Conservation (phyloP, 2,113 vertebrate genomes). For the Gallinago paraguaiae region DNA sequence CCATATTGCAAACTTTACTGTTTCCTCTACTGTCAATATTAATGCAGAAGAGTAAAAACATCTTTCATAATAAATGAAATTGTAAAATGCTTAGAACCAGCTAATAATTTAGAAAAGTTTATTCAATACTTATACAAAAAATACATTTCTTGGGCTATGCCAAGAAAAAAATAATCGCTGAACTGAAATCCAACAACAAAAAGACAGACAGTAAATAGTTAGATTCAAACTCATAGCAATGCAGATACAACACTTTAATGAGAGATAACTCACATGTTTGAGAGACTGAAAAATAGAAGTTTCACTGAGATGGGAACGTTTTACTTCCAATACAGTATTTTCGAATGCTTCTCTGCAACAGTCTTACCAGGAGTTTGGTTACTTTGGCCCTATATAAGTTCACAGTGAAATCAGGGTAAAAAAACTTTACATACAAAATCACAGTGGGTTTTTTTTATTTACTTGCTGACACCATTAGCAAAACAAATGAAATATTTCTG, state of each 20-base stretch:
- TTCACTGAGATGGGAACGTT: not conserved
- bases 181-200: not conserved
- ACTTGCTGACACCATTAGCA: not conserved
- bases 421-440: not conserved
- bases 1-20: not conserved
- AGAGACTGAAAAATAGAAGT: not conserved
- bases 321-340: not conserved
- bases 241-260: not conserved
- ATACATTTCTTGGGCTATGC: not conserved
- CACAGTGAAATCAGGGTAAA: not conserved
- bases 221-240: not conserved
- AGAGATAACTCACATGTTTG: not conserved
- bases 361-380: not conserved
- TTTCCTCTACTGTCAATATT: not conserved
- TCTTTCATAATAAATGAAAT: not conserved
- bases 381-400: not conserved
- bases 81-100: not conserved
- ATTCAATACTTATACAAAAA: not conserved
- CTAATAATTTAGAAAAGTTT: not conserved
- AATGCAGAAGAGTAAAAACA: not conserved
- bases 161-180: not conserved
- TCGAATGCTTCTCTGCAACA: not conserved
- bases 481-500: not conserved
- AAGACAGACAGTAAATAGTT: not conserved
- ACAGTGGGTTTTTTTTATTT: rapidly evolving